Conservation (phyloP, 2,113 vertebrate genomes). For the Beaufortia kweichowensis region DNA sequence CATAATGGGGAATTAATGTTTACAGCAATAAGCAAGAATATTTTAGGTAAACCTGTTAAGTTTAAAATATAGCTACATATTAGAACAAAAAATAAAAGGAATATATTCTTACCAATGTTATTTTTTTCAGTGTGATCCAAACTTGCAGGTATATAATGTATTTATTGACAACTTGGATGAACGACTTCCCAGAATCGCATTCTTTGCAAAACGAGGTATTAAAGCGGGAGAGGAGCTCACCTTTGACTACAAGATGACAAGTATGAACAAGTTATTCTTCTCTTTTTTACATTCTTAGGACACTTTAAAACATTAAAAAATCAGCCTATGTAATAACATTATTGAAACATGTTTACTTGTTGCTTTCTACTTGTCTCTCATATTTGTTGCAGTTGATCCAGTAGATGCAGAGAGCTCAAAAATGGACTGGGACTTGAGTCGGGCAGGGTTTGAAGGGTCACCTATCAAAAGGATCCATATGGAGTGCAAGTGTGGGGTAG, state of each 20-base stretch:
- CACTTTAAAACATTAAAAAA: no score
- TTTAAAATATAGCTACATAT: background rate
- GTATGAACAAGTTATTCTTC: constrained; percentile 66
- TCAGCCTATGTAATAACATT: background rate
- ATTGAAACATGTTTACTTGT: background rate
- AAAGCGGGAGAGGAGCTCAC: constrained; percentile 89
- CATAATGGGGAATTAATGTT: background rate
- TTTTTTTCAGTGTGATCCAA: constrained; percentile 83
- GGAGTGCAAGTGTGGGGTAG: constrained; percentile 86
- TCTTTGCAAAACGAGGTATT: constrained; percentile 85
- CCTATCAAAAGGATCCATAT: constrained; percentile 83
- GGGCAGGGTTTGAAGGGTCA: constrained; percentile 76
- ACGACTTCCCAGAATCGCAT: constrained; percentile 85
- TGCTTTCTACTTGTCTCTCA: background rate
- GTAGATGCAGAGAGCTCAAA: constrained; percentile 86
- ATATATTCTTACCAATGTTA: background rate
- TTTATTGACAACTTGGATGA: constrained; percentile 92
- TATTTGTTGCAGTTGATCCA: constrained; percentile 77
- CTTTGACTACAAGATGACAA: constrained; percentile 95
- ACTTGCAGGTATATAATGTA: constrained; percentile 92
- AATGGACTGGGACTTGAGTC: constrained; percentile 87
- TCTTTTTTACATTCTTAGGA: background rate
- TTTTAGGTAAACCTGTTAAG: background rate
- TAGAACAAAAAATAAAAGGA: no score
- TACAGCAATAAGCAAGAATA: background rate